Evolutionary conservation across 2,797 vertebrate species (phyloP), one percentile per base, ranked within the genome.

Genomic region (Schizopygopsis pylzovi): DNA sequence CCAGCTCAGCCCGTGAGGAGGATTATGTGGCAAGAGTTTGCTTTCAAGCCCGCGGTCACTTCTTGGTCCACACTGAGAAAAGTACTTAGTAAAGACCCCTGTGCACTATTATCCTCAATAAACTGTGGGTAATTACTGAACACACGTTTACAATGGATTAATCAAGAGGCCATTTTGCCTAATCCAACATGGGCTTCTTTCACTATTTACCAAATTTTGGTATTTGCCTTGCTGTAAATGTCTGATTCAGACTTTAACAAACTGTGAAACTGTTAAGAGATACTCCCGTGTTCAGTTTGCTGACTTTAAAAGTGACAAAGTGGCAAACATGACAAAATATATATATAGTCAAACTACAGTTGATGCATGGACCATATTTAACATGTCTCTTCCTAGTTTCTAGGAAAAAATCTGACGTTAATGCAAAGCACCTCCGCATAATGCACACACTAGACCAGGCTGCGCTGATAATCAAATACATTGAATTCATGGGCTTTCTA

Each of bases 91-190:
- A 68, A 81, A 81, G 63, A 54, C 63, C 63, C 63, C 63, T 18
- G 20, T 70, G 45, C 6, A 4, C 78, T 22, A 22, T 65, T 67
- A 80, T 65, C 59, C 43, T 67, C 78, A 80, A 80, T 80, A 80
- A 65, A 47, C 78, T 20, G 11, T 18, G 33, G 59, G 15, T 65
- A 49, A 80, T 80, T 65, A 79, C 56, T 3, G 4, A 28, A 3
- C n/a, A 79, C 2, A 12, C 15, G 77, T 10, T 79, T 79, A 63
- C 4, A 59, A 11, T 43, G 39, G 37, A 78, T 25, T 59, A 80
- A 65, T 43, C 3, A 6, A 65, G n/a, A 63, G n/a, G 20, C 54
- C 47, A 76, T 76, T 5, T 76, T 76, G 16, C 4, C 54, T 61
- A 43, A 61, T 79, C 37, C 39, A 25, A 47, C 2, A 10, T 45